Conservation (phyloP, 2,113 vertebrate genomes). For the Hypocryptadius cinnamomeus region DNA sequence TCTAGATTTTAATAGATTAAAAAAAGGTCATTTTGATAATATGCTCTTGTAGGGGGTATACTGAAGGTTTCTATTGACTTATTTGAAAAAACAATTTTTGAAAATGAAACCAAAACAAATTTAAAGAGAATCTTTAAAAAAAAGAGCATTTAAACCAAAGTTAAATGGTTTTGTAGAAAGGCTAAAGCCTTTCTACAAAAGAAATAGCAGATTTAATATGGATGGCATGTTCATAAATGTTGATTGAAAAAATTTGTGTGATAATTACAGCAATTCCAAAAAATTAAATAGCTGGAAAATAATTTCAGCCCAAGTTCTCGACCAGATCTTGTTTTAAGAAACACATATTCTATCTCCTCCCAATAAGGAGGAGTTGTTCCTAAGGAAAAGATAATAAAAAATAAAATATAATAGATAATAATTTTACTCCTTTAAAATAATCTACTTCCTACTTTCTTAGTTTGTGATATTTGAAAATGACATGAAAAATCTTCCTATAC, state of each 20-base stretch:
- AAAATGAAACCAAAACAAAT: not conserved
- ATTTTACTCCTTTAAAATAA: not conserved
- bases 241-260: not conserved
- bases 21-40: fast-evolving
- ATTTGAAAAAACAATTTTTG: not conserved
- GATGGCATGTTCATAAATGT: not conserved
- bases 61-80: not conserved
- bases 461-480: not conserved
- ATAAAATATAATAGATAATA: not conserved
- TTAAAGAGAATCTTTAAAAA: not conserved
- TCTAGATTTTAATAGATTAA: not conserved
- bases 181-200: not conserved
- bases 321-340: not conserved
- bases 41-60: fast-evolving
- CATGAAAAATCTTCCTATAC: not conserved
- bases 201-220: not conserved
- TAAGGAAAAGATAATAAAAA: not conserved
- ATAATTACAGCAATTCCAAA: not conserved
- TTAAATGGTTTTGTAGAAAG: no score
- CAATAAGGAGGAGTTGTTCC: not conserved
- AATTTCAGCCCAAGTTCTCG: not conserved
- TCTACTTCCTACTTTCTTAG: not conserved
- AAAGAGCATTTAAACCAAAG: not conserved
- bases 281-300: not conserved
- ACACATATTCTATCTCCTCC: not conserved